Evolutionary conservation across 2,113 vertebrate genomes (phyloP).

Genomic region (Columba livia): DNA sequence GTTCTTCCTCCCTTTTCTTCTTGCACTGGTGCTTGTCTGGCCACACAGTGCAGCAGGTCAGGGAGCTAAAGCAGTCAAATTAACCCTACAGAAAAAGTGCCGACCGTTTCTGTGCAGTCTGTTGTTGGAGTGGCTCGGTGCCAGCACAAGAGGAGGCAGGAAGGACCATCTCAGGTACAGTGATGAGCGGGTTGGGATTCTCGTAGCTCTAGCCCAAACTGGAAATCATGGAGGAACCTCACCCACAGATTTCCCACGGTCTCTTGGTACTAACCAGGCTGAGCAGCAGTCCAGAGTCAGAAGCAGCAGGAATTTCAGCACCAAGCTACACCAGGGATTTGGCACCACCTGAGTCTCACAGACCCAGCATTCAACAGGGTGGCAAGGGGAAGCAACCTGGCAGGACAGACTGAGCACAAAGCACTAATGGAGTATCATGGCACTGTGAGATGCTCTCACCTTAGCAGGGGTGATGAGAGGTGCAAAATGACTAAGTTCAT

Average conservation of each 20-base stretch:
- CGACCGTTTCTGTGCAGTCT: neutral
- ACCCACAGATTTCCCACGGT: neutral
- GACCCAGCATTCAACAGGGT: neutral
- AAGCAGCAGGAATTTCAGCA: neutral
- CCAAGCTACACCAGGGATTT: neutral
- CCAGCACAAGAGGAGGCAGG: neutral
- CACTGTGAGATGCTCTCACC: neutral
- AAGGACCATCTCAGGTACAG: neutral
- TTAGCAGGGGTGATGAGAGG: neutral
- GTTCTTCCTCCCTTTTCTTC: neutral
- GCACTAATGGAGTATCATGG: fast-evolving
- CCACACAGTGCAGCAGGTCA: neutral
- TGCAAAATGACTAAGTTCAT: neutral
- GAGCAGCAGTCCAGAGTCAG: neutral
- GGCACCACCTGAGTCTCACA: neutral
- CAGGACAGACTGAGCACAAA: neutral
- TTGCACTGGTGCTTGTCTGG: neutral
- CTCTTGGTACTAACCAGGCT: neutral
- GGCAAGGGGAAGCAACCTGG: neutral
- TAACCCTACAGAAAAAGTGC: neutral
- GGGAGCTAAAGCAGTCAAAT: neutral
- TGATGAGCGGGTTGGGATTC: neutral
- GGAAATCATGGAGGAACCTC: neutral
- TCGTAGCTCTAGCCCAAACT: neutral
- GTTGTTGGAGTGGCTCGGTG: neutral